A percentile compares a stretch with the other conserved stretches of the same genome.
phyloP scores from a whole-genome alignment of 2,888 invertebrate species.

The Sinhomidia bicolor region DNA sequence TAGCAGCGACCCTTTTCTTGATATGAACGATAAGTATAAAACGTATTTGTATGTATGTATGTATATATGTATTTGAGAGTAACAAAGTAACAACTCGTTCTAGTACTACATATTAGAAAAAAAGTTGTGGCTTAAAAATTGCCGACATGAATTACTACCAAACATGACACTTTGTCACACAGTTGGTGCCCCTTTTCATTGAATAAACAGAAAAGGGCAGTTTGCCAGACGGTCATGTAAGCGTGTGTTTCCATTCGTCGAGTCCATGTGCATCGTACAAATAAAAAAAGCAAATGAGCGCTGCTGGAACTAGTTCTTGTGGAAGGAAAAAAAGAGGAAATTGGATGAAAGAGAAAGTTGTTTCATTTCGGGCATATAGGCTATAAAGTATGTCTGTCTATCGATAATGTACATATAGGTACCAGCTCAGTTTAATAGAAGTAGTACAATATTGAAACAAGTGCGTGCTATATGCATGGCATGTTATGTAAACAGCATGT shows the following conservation, averaged over 20 bases:
- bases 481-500: background rate
- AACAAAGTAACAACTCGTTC: background rate
- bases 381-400: too few relatives aligned
- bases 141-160: conserved; percentile 51
- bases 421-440: background rate
- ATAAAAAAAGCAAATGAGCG: conserved; percentile 5
- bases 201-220: conserved; percentile 46
- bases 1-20: background rate
- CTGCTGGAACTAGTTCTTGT: background rate
- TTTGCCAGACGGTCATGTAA: conserved; percentile 38
- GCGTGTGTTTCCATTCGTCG: background rate
- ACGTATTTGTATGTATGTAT: too few relatives aligned
- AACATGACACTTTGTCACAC: conserved; percentile 67
- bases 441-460: background rate
- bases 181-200: conserved; percentile 42
- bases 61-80: background rate
- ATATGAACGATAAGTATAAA: conserved; percentile 33
- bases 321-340: background rate
- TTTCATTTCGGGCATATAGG: too few relatives aligned
- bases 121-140: conserved; percentile 55
- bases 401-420: background rate
- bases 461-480: background rate
- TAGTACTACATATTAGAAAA: background rate
- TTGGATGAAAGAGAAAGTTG: conserved; percentile 42
- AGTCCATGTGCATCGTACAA: background rate